Evolutionary conservation across 2,113 vertebrate species (phyloP).

Genomic region (Leptosomus discolor): DNA sequence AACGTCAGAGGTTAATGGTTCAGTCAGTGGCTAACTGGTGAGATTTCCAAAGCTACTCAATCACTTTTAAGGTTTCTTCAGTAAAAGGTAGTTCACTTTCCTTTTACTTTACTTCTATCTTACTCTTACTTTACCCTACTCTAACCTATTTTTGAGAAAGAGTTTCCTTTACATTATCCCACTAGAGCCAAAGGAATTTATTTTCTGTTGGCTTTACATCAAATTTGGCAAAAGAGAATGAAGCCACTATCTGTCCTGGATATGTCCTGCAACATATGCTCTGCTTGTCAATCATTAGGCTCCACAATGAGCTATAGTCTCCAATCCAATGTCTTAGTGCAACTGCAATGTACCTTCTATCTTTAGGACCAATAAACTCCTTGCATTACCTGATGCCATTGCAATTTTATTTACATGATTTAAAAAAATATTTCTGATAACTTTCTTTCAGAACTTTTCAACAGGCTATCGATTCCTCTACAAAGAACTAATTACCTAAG

Average conservation of each 20-base stretch:
- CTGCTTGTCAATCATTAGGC: neutral
- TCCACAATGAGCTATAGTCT: neutral
- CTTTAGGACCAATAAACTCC: neutral
- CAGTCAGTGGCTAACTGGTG: neutral
- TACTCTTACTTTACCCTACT: neutral
- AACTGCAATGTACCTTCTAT: neutral
- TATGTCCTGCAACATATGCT: neutral
- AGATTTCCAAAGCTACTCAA: neutral
- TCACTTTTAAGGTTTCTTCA: neutral
- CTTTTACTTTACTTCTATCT: neutral
- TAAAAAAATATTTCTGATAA: neutral
- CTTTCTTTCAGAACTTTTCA: neutral
- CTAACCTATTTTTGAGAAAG: neutral
- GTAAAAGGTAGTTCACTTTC: neutral
- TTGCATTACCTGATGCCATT: neutral
- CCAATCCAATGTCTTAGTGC: neutral
- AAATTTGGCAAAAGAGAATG: neutral
- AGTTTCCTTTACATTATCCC: neutral
- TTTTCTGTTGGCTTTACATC: neutral
- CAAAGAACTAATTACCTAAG: neutral
- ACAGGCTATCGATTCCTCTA: neutral
- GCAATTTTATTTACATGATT: neutral
- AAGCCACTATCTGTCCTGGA: neutral
- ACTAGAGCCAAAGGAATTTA: neutral
- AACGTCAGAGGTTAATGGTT: neutral